phyloP scores from a whole-genome alignment of 2,888 invertebrate species.

The Eucriotettix oculatus region DNA sequence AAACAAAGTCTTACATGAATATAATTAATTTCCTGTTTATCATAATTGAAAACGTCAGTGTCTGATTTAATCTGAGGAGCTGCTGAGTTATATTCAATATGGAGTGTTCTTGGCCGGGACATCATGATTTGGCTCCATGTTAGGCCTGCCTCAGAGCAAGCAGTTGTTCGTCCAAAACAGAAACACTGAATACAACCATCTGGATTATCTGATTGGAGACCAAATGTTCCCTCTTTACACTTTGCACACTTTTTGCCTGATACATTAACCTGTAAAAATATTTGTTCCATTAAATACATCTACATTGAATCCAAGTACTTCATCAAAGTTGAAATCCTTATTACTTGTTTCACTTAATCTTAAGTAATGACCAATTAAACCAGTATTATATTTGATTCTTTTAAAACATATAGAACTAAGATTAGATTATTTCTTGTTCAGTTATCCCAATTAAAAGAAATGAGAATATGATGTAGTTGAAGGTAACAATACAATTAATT shows the following conservation, averaged over 20 bases:
- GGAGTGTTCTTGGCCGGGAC: constrained; percentile 21
- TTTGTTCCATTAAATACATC: too few species aligned
- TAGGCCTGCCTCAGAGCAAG: constrained; percentile 64
- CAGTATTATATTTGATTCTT: too few species aligned
- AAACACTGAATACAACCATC: constrained; percentile 90
- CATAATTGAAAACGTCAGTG: constrained; percentile 19
- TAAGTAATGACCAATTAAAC: too few species aligned
- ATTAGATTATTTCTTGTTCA: too few species aligned
- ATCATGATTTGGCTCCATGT: constrained; percentile 67
- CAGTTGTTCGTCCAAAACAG: constrained; percentile 76
- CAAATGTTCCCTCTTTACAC: constrained; percentile 77
- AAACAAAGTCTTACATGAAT: constrained; percentile 19
- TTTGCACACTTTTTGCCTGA: constrained; percentile 67
- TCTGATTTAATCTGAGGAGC: constrained; percentile 13
- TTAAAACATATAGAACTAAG: too few species aligned
- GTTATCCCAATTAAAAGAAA: too few species aligned
- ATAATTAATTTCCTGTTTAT: constrained; percentile 24
- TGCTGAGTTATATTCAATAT: constrained; percentile 17
- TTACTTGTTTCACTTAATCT: too few species aligned
- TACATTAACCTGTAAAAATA: constrained; percentile 48
- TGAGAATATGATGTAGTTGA: too few species aligned
- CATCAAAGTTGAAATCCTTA: too few species aligned
- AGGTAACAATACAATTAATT: too few species aligned
- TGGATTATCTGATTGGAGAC: constrained; percentile 56
- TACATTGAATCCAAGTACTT: too few species aligned